Evolutionary conservation across 2,113 vertebrate genomes (phyloP).

Genomic region (Etheostoma cragini): DNA sequence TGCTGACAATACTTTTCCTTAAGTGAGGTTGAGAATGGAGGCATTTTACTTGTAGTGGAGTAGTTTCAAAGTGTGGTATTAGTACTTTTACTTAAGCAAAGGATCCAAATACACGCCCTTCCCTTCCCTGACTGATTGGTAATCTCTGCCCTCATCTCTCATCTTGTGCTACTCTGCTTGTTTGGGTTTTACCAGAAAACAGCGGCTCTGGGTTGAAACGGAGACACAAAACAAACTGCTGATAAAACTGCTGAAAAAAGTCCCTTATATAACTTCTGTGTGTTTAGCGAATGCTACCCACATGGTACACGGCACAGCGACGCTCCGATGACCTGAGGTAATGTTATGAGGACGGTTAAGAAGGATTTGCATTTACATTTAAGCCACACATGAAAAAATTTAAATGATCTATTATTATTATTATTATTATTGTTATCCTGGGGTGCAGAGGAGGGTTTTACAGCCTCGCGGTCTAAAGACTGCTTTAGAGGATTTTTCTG

Average conservation of each 20-base stretch:
- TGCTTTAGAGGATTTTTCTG: conserved; percentile 47
- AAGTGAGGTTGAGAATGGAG: background rate
- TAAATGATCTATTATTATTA: conserved; percentile 1
- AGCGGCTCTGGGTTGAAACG: conserved; percentile 53
- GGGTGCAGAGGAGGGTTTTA: conserved; percentile 23
- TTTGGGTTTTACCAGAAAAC: conserved; percentile 73
- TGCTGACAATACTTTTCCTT: background rate
- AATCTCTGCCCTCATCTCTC: conserved; percentile 74
- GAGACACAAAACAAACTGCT: conserved; percentile 71
- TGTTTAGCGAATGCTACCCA: conserved; percentile 53
- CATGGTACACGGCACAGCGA: conserved; percentile 23
- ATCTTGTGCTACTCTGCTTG: conserved; percentile 65
- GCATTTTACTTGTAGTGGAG: background rate
- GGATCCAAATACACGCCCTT: conserved; percentile 34
- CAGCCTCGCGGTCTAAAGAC: conserved; percentile 21
- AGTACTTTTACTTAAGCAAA: background rate
- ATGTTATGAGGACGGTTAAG: conserved; percentile 33
- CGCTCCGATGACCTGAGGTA: conserved; percentile 38
- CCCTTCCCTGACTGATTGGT: conserved; percentile 28
- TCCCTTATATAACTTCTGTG: conserved; percentile 64
- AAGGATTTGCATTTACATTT: conserved; percentile 30
- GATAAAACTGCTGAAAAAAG: conserved; percentile 52
- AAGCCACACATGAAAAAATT: background rate
- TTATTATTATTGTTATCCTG: conserved; percentile 9
- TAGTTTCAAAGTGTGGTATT: background rate